These are phyloP conservation scores for Beaufortia kweichowensis DNA, from an alignment of 2,113 vertebrate genomes.

Conservation along the genomic window DNA sequence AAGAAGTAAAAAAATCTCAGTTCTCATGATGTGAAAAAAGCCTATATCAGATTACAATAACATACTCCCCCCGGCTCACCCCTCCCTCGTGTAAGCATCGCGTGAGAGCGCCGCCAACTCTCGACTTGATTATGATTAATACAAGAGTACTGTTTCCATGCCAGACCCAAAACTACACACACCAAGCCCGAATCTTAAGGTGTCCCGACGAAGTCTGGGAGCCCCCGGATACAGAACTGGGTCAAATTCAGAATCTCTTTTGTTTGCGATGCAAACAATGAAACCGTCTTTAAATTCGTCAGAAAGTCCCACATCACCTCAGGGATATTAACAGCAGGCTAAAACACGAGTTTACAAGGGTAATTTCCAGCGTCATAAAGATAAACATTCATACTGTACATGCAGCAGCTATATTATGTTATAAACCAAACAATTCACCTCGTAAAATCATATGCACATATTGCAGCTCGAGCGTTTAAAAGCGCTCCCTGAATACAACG, in stretches of 20 bases:
- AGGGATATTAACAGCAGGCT: background rate
- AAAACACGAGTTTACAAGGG: background rate
- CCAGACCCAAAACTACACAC: conserved; percentile 48
- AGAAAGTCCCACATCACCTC: background rate
- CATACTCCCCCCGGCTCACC: conserved; percentile 62
- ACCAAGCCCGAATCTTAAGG: conserved; percentile 52
- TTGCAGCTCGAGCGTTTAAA: too few species aligned
- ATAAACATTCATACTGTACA: background rate
- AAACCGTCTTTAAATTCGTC: background rate
- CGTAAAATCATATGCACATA: background rate
- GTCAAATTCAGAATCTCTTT: conserved; percentile 5
- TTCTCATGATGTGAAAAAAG: conserved; percentile 54
- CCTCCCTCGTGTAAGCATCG: conserved; percentile 75
- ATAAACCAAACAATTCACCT: background rate
- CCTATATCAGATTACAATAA: conserved; percentile 74
- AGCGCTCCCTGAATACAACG: too few species aligned
- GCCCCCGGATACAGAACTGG: conserved; percentile 8
- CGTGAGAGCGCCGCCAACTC: conserved; percentile 72
- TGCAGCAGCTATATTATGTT: too few species aligned
- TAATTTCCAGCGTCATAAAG: too few species aligned
- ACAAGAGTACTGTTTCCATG: conserved; percentile 67
- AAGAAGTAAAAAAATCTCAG: conserved; percentile 19
- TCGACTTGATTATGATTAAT: conserved; percentile 77
- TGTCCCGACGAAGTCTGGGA: conserved; percentile 5
- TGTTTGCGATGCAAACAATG: background rate